Evolutionary conservation across 2,113 vertebrate genomes (phyloP).

Genomic region (Hassar affinis): DNA sequence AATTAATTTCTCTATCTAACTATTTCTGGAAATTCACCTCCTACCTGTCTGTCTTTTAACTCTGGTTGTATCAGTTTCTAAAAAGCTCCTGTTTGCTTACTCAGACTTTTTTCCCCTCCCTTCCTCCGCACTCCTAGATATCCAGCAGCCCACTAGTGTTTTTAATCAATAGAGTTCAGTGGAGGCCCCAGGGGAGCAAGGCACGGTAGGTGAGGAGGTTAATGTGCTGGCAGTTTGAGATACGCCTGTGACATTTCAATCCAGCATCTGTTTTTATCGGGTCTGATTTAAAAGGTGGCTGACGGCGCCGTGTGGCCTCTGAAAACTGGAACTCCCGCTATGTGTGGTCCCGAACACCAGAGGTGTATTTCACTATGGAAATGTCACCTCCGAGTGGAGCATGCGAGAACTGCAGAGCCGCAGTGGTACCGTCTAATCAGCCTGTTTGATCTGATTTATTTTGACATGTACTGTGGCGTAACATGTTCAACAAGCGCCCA

Average conservation of each 20-base stretch:
- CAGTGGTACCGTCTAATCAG: background rate
- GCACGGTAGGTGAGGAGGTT: slow-evolving; percentile 72
- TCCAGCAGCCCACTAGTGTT: slow-evolving; percentile 59
- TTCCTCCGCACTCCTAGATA: slow-evolving; percentile 37
- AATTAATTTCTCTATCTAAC: background rate
- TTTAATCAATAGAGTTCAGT: slow-evolving; percentile 69
- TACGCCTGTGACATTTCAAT: slow-evolving; percentile 79
- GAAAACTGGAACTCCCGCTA: background rate
- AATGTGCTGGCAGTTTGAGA: slow-evolving; percentile 79
- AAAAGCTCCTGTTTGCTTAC: slow-evolving; percentile 49
- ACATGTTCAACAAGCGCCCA: background rate
- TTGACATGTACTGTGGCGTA: background rate
- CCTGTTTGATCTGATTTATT: background rate
- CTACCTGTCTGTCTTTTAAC: slow-evolving; percentile 36
- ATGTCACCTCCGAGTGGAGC: slow-evolving; percentile 74
- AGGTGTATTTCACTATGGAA: slow-evolving; percentile 32
- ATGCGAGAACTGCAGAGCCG: slow-evolving; percentile 25
- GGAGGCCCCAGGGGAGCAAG: slow-evolving; percentile 55
- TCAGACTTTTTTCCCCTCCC: slow-evolving; percentile 26
- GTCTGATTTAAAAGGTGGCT: slow-evolving; percentile 67
- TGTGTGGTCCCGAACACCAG: slow-evolving; percentile 9
- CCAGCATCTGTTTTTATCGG: slow-evolving; percentile 73
- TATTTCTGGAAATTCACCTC: slow-evolving; percentile 33
- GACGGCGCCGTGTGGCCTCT: slow-evolving; percentile 10
- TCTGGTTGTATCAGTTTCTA: slow-evolving; percentile 28